Percentiles rank a stretch among this genome's conserved stretches.
phyloP scores from a whole-genome alignment of 2,113 vertebrate genomes.

The Recurvirostra avosetta region DNA sequence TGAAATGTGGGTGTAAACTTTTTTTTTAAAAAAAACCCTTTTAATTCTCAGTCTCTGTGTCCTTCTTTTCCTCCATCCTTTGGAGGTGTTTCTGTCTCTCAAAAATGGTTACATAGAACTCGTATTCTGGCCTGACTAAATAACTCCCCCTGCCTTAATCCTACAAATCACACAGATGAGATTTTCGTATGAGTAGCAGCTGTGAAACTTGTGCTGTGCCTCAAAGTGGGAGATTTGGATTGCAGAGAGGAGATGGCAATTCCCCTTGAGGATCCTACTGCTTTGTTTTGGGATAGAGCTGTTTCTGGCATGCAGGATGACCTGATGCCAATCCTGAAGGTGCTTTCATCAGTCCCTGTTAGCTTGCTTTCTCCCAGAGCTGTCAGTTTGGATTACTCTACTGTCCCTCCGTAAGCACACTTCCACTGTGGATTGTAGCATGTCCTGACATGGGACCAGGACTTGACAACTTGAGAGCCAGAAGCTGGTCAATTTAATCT shows the following conservation, averaged over 20 bases:
- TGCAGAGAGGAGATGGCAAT: background rate
- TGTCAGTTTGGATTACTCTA: background rate
- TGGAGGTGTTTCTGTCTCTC: background rate
- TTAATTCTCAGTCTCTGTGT: background rate
- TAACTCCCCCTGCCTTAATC: background rate
- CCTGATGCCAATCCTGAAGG: background rate
- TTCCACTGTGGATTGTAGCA: background rate
- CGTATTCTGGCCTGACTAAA: background rate
- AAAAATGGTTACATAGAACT: background rate
- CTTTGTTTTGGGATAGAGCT: background rate
- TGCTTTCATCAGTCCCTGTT: background rate
- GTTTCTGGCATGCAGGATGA: background rate
- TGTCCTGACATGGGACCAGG: background rate
- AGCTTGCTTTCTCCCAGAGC: background rate
- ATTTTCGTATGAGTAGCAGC: background rate
- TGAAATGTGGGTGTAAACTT: background rate
- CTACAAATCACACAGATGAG: background rate
- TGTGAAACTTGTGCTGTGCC: background rate
- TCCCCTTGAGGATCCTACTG: background rate
- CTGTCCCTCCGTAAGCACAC: background rate
- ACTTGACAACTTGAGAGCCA: background rate
- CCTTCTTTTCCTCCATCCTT: background rate
- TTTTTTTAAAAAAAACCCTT: background rate
- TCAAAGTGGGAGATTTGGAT: background rate
- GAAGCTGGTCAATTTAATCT: background rate